Conservation (phyloP, 2,797 vertebrate genomes). For the Clarias laeviceps region DNA sequence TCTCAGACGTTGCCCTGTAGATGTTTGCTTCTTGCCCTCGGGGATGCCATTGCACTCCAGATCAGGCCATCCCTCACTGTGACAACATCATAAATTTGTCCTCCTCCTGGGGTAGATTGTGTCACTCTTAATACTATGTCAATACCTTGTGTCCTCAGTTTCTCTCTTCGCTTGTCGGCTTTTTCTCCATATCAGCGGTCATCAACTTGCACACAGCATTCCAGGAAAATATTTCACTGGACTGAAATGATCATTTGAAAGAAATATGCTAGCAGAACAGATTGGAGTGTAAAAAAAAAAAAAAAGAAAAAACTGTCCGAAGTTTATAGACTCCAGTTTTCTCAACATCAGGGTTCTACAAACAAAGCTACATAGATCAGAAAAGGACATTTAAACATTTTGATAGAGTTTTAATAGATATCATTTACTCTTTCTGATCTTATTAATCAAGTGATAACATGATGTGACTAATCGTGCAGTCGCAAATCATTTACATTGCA, state of each 20-base stretch:
- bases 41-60: constrained; percentile 14
- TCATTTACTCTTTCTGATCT: neutral
- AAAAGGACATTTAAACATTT: neutral
- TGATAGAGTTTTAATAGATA: neutral
- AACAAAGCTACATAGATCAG: neutral
- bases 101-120: constrained; percentile 35
- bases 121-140: constrained; percentile 33
- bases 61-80: constrained; percentile 39
- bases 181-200: constrained; percentile 14
- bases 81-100: constrained; percentile 36
- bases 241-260: neutral
- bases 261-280: neutral
- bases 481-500: neutral
- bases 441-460: neutral
- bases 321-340: neutral
- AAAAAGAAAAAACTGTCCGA: neutral
- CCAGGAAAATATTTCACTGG: neutral
- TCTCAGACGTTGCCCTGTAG: constrained; percentile 23
- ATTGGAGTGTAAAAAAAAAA: neutral
- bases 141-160: neutral
- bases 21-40: constrained; percentile 17
- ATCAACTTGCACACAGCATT: neutral
- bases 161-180: constrained; percentile 13
- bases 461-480: neutral
- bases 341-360: neutral